Evolutionary conservation across 2,888 invertebrate species (phyloP), one percentile per base, ranked within the genome.

Genomic region (Griposia aprilina): DNA sequence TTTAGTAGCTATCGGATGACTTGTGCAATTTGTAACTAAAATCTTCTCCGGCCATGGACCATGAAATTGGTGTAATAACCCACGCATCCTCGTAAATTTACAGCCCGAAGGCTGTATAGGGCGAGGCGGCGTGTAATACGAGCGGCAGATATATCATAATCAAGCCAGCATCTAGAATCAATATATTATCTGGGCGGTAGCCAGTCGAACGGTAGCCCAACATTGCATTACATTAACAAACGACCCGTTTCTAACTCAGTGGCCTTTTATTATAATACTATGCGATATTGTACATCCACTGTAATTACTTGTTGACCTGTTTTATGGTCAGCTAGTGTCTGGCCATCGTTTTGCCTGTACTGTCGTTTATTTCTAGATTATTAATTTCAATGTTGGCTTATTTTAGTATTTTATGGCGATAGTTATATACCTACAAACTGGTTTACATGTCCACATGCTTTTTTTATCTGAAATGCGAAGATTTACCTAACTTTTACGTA

Each of bases 131-230:
- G 82, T 85, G 88, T 89, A 90, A 91, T 90, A 90, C 82, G 85
- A 87, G 82, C 87, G 82, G 87, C 83, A 88, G 87, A 90, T 93
- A 92, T 92, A 92, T 93, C 91, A 92, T 92, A 93, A 93, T 92
- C 91, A 91, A 90, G 89, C 81, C 86, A 89, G 86, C 87, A 90
- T 92, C 91, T 92, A 89, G 89, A 83, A 87, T 87, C 91, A 87
- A 91, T 93, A 91, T 90, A 91, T 92, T 92, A 91, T 88, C 84
- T 78, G 76, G 78, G 87, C 87, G 88, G 88, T 88, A 82, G 81
- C 85, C 81, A 82, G 88, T 86, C 87, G 84, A 80, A 91, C 92
- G 87, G 92, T 92, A 92, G 92, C 90, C 83, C 80, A 81, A 86
- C 88, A 87, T 86, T 89, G 87, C 88, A 90, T 90, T 90, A 88